Evolutionary conservation across 2,888 invertebrate genomes (phyloP).

Genomic region (Zonitis immaculata): DNA sequence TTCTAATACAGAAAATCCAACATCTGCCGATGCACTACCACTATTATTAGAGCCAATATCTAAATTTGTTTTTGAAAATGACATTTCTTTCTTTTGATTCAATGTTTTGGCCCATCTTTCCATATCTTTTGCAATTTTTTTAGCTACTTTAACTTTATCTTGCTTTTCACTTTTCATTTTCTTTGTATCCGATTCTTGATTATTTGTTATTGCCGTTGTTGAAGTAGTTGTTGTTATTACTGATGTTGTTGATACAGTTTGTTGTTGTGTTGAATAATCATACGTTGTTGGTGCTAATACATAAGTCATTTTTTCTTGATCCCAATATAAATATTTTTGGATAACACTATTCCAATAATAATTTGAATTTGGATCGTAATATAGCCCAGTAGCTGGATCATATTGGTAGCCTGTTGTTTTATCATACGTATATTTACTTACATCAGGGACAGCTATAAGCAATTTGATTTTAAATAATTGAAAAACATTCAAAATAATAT

Average conservation of each 20-base stretch:
- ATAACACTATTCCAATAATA: conserved; percentile 94
- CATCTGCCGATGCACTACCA: conserved; percentile 78
- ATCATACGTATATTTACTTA: conserved; percentile 88
- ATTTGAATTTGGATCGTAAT: conserved; percentile 93
- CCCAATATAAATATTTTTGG: conserved; percentile 94
- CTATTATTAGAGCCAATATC: conserved; percentile 30
- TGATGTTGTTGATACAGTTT: conserved; percentile 1
- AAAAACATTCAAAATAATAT: neutral
- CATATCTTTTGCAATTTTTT: conserved; percentile 95
- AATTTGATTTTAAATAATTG: conserved; percentile 25
- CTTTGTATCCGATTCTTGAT: conserved; percentile 52
- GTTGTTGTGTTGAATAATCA: conserved; percentile 27
- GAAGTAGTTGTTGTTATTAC: conserved; percentile 28
- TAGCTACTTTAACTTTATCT: conserved; percentile 95
- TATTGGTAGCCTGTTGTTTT: conserved; percentile 95
- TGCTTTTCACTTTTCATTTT: conserved; percentile 73
- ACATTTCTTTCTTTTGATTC: conserved; percentile 88
- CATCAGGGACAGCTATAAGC: conserved; percentile 70
- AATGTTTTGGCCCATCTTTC: conserved; percentile 94
- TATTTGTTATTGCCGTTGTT: conserved; percentile 26
- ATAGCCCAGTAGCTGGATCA: conserved; percentile 86
- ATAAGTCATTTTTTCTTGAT: conserved; percentile 65
- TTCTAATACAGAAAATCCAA: conserved; percentile 87
- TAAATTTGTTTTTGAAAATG: conserved; percentile 33
- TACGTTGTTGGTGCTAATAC: conserved; percentile 49